A percentile compares a stretch with the other conserved stretches of the same genome.
Evolutionary conservation across 2,113 vertebrate species (phyloP).

Genomic region (Salminus brasiliensis): DNA sequence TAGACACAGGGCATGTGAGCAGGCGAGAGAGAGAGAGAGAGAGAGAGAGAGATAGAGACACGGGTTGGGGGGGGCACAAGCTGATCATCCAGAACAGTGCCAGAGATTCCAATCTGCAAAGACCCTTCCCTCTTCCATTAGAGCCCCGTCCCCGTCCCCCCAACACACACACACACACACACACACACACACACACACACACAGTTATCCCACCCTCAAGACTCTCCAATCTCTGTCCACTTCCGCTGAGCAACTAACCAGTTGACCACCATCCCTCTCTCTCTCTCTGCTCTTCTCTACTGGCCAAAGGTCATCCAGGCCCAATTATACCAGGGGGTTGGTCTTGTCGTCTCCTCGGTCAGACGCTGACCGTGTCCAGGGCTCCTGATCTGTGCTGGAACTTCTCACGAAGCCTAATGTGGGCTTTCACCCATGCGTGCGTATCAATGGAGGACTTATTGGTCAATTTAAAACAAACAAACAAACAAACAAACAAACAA

Average conservation of each 20-base stretch:
- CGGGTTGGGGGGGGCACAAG: constrained; percentile 1
- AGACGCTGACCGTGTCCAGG: too few relatives aligned
- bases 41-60: not conserved
- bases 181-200: constrained; percentile 27
- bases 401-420: too few relatives aligned
- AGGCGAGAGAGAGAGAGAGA: not conserved
- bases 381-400: too few relatives aligned
- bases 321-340: too few relatives aligned
- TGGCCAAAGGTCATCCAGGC: too few relatives aligned
- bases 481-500: too few relatives aligned
- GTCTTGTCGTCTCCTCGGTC: too few relatives aligned
- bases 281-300: constrained; percentile 21
- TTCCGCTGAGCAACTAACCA: not conserved
- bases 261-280: constrained; percentile 37
- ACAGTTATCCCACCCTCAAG: constrained; percentile 1
- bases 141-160: not conserved
- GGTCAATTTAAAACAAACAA: too few relatives aligned
- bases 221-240: constrained; percentile 17
- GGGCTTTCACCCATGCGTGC: too few relatives aligned
- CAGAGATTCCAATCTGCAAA: constrained; percentile 1
- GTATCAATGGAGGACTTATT: too few relatives aligned
- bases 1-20: constrained; percentile 3
- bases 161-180: constrained; percentile 26
- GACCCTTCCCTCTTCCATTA: not conserved
- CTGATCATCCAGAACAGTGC: constrained; percentile 15